Percentiles rank a stretch among this genome's conserved stretches.
Evolutionary conservation across 1,140 invertebrate species (phyloP).

Genomic region (Drosophila lacertosa): DNA sequence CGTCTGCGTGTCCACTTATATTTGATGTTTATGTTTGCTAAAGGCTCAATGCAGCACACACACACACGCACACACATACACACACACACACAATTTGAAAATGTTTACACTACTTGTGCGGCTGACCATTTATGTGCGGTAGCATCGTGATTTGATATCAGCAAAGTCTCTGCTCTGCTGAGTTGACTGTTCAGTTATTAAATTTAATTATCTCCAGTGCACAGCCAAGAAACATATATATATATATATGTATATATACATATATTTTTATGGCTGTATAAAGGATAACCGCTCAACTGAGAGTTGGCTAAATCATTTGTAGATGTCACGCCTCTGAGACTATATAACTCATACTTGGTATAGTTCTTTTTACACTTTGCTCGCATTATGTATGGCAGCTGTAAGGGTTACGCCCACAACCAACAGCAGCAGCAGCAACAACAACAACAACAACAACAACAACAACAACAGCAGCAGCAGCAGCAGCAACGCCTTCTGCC

Average conservation of each 20-base stretch:
- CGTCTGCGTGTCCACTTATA: slow-evolving; percentile 71
- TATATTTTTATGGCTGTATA: slow-evolving; percentile 3
- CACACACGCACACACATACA: neutral
- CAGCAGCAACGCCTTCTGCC: slow-evolving; percentile 11
- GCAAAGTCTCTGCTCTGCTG: neutral
- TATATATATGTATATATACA: neutral
- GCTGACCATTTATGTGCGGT: slow-evolving; percentile 67
- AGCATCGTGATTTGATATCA: slow-evolving; percentile 64
- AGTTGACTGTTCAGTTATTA: slow-evolving; percentile 43
- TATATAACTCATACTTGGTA: slow-evolving; percentile 33
- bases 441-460: too few relatives aligned
- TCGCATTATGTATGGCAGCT: slow-evolving; percentile 57
- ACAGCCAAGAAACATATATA: neutral
- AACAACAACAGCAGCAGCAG: slow-evolving; percentile 1
- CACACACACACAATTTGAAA: slow-evolving; percentile 49
- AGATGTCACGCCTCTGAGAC: slow-evolving; percentile 36
- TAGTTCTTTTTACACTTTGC: slow-evolving; percentile 29
- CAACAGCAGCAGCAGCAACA: slow-evolving; percentile 1
- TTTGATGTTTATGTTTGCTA: slow-evolving; percentile 74
- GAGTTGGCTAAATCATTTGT: slow-evolving; percentile 59
- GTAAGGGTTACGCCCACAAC: slow-evolving; percentile 43
- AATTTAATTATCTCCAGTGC: slow-evolving; percentile 71
- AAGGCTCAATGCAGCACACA: slow-evolving; percentile 53
- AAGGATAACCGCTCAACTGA: slow-evolving; percentile 30
- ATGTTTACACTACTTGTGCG: slow-evolving; percentile 66